Percentiles rank a stretch among this genome's conserved stretches.
These are phyloP conservation scores for Lottia scabra DNA, from an alignment of 2,888 invertebrate species.

Conservation along the genomic window DNA sequence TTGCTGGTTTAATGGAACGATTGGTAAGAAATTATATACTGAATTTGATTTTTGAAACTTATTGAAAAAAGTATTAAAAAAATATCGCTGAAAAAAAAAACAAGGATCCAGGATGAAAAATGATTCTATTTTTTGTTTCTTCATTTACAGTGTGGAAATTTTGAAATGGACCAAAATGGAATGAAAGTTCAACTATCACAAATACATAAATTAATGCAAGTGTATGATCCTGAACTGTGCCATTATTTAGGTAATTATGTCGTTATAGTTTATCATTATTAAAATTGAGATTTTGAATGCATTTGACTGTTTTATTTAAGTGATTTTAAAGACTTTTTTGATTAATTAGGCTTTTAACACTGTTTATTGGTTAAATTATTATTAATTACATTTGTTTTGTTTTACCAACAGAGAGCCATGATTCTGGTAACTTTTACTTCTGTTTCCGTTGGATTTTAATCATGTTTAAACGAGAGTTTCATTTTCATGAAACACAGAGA, in stretches of 20 bases:
- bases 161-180: conserved; percentile 95
- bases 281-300: background rate
- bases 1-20: conserved; percentile 96
- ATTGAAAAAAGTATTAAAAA: too few species aligned
- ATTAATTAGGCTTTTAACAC: too few species aligned
- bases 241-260: conserved; percentile 77
- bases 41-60: background rate
- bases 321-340: too few species aligned
- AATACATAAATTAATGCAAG: conserved; percentile 83
- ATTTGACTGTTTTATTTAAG: too few species aligned
- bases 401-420: conserved; percentile 75
- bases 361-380: too few species aligned
- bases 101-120: too few species aligned
- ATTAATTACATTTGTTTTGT: background rate
- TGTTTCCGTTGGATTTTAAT: conserved; percentile 98
- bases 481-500: conserved; percentile 84
- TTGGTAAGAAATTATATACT: conserved; percentile 76
- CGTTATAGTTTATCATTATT: background rate
- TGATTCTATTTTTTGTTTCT: background rate
- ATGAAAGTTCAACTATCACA: conserved; percentile 94
- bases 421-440: conserved; percentile 97
- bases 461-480: conserved; percentile 94
- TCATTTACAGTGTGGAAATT: conserved; percentile 75
- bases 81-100: too few species aligned
- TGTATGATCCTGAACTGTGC: conserved; percentile 86